Evolutionary conservation across 2,888 invertebrate genomes (phyloP), one percentile per base, ranked within the genome.

Genomic region (Volucella zonaria): DNA sequence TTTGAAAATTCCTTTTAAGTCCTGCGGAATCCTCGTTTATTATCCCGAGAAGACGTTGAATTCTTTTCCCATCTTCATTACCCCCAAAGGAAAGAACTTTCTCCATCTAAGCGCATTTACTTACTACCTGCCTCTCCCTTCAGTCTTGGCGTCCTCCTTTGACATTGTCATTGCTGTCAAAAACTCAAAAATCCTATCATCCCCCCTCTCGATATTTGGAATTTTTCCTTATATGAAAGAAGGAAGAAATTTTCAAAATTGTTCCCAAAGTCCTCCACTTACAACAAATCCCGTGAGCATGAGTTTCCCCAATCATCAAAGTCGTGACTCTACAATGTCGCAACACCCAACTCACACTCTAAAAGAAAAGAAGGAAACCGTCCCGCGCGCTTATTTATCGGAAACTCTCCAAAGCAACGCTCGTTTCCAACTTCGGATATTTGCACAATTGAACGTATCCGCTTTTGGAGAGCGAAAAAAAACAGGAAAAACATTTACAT

Each of bases 391-490:
- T 49, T 61, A 61, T 78, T 82, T 67, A 56, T 71, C 43, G 31
- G 71, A 77, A 75, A 54, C 31, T 31, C 31, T 31, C 9, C 18
- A 51, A 38, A 8, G 8, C 10, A 43, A 31, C n/a, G 10, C 45
- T 23, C 31, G 6, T 31, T 58, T 49, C 49, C 31, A 61, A 10
- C 11, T 45, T 45, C 64, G 74, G 82, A 66, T 79, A 56, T 64
- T 79, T 68, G 59, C 79, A 64, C 79, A 66, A 82, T 82, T 82
- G 79, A 78, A 64, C 68, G 56, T 58, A 62, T 74, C 49, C 67
- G 52, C 45, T 61, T 77, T 70, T 56, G 38, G 40, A 45, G 11
- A 31, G 6, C 31, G 6, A 31, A 31, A 31, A 6, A 31, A 31
- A 31, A 31, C 3, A 6, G 4, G 4, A 31, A 38, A 47, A 38